A percentile compares a stretch with the other conserved stretches of the same genome.
Evolutionary conservation across 2,888 invertebrate genomes (phyloP).

Genomic region (Drosophila niveifrons): DNA sequence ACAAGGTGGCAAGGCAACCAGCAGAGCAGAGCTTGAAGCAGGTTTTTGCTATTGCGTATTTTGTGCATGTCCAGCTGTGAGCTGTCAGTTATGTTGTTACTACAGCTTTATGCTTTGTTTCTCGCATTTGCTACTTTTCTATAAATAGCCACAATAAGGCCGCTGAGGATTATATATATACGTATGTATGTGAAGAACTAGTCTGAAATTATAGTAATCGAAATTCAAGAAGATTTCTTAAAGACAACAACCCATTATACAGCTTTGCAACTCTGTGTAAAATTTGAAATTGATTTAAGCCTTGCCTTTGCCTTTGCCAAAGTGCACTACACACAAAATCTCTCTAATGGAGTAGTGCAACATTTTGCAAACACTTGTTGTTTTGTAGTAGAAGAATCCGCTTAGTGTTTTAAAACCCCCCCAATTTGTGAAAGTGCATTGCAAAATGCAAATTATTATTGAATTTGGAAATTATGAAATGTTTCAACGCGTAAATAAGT

Average conservation of each 20-base stretch:
- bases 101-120: conserved; percentile 25
- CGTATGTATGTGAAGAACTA: neutral
- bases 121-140: conserved; percentile 1
- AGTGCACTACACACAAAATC: too few relatives aligned
- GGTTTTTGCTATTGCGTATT: conserved; percentile 23
- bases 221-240: neutral
- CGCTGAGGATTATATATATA: too few relatives aligned
- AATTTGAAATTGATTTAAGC: neutral
- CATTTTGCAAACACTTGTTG: neutral
- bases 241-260: too few relatives aligned
- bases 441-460: neutral
- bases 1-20: conserved; percentile 18
- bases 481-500: conserved; percentile 22
- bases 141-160: neutral
- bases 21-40: conserved; percentile 21
- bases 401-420: neutral
- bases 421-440: too few relatives aligned
- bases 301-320: neutral
- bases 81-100: conserved; percentile 42
- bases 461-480: conserved; percentile 7
- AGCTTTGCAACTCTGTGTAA: neutral
- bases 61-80: conserved; percentile 42
- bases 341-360: neutral
- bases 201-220: neutral
- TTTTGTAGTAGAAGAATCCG: neutral